Evolutionary conservation across 2,113 vertebrate genomes (phyloP).

Genomic region (Apteryx owenii): DNA sequence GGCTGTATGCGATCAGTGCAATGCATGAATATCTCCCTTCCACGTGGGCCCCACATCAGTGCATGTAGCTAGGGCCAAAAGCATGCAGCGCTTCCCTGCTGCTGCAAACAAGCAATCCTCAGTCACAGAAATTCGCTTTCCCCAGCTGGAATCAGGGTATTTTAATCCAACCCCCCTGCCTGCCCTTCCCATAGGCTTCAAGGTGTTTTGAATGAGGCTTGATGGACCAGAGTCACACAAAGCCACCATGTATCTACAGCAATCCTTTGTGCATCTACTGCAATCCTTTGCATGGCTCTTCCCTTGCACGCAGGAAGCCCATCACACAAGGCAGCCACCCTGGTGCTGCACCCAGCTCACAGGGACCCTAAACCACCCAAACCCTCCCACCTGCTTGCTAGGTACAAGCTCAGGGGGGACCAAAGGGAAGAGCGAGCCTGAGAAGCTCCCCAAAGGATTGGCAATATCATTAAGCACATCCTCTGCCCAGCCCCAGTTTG

Average conservation of each 20-base stretch:
- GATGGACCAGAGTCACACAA: neutral
- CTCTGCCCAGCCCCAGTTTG: fast-evolving
- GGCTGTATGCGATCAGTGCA: neutral
- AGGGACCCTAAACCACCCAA: neutral
- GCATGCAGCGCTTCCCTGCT: too few species aligned
- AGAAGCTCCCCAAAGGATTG: neutral
- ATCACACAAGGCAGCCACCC: too few species aligned
- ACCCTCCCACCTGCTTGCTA: neutral
- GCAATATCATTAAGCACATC: neutral
- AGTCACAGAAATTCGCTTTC: neutral
- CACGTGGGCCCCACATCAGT: neutral
- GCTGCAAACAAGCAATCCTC: too few species aligned
- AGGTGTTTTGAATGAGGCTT: neutral
- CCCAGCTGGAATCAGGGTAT: too few species aligned
- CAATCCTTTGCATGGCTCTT: neutral
- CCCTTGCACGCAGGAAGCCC: too few species aligned
- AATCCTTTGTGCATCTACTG: neutral
- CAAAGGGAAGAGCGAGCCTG: neutral
- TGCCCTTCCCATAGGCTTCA: neutral
- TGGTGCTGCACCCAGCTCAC: neutral
- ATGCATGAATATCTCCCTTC: neutral
- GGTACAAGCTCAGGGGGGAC: neutral
- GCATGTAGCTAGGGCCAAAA: neutral
- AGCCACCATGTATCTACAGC: too few species aligned
- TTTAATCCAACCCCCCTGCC: neutral